Evolutionary conservation across 2,113 vertebrate species (phyloP).

Genomic region (Colossoma macropomum): DNA sequence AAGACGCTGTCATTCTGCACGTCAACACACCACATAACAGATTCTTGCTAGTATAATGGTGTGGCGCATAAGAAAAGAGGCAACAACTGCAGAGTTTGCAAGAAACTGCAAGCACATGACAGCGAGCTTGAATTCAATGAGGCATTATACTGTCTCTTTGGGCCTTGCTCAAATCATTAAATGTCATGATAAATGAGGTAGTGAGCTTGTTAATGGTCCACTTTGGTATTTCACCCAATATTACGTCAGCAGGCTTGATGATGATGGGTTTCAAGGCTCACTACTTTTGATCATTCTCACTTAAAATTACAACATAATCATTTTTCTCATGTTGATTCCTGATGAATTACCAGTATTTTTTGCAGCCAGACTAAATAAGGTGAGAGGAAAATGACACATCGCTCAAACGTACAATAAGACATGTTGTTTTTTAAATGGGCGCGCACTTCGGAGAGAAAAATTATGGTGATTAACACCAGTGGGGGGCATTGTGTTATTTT

Average conservation of each 20-base stretch:
- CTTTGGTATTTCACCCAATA: slow-evolving; percentile 20
- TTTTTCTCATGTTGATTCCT: slow-evolving; percentile 7
- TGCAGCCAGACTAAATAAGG: slow-evolving; percentile 22
- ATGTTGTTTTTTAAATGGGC: neutral
- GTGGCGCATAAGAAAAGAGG: neutral
- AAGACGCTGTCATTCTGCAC: neutral
- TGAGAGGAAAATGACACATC: neutral
- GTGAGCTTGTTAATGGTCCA: slow-evolving; percentile 14
- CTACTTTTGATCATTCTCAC: slow-evolving; percentile 4
- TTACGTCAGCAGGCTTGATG: slow-evolving; percentile 17
- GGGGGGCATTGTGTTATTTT: slow-evolving; percentile 34
- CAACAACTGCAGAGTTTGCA: slow-evolving; percentile 12
- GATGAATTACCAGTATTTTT: slow-evolving; percentile 25
- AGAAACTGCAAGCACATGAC: slow-evolving; percentile 6
- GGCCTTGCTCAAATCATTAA: slow-evolving; percentile 28
- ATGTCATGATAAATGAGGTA: slow-evolving; percentile 37
- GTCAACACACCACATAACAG: neutral
- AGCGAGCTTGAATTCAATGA: slow-evolving; percentile 23
- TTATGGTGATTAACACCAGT: slow-evolving; percentile 34
- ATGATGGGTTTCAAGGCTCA: slow-evolving; percentile 30
- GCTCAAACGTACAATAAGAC: slow-evolving; percentile 1
- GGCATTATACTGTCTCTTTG: slow-evolving; percentile 36
- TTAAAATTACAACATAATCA: slow-evolving; percentile 23
- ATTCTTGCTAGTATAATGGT: neutral
- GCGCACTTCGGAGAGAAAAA: slow-evolving; percentile 30